These are phyloP conservation scores for Atopsyche davidsoni DNA, from an alignment of 1,140 invertebrate genomes.

Conservation along the genomic window DNA sequence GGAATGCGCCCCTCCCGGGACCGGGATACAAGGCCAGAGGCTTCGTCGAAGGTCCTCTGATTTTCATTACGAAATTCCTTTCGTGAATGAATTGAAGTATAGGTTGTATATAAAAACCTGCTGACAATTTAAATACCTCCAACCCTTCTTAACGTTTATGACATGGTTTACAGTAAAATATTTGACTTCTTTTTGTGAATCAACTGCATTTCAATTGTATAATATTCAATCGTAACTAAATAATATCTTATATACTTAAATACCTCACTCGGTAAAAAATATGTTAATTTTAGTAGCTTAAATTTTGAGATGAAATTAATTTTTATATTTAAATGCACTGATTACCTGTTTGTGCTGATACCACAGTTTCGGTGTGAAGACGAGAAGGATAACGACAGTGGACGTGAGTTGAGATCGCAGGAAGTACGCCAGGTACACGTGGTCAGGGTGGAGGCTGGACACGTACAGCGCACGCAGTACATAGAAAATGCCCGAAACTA, in stretches of 20 bases:
- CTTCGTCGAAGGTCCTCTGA: conserved; percentile 1
- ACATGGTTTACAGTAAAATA: too few species aligned
- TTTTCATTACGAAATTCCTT: conserved; percentile 24
- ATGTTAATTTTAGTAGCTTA: too few species aligned
- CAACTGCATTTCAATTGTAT: too few species aligned
- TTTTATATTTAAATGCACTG: background rate
- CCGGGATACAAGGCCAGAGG: background rate
- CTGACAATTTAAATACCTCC: too few species aligned
- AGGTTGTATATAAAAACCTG: too few species aligned
- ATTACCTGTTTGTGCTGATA: conserved; percentile 60
- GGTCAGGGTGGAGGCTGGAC: conserved; percentile 60
- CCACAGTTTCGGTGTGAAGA: conserved; percentile 76
- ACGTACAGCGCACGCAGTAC: conserved; percentile 57
- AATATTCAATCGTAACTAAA: too few species aligned
- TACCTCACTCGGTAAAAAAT: too few species aligned
- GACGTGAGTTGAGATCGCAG: conserved; percentile 71
- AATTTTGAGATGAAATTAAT: too few species aligned
- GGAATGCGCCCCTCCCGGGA: conserved; percentile 24
- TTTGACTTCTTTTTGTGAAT: too few species aligned
- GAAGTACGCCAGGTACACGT: conserved; percentile 62
- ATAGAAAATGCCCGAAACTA: conserved; percentile 66
- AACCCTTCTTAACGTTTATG: too few species aligned
- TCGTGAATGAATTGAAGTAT: too few species aligned
- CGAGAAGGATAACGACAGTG: conserved; percentile 65
- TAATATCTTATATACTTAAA: too few species aligned